Base-by-base conservation (phyloP, 2,797 vertebrate genomes). In the Dermochelys coriacea region DNA sequence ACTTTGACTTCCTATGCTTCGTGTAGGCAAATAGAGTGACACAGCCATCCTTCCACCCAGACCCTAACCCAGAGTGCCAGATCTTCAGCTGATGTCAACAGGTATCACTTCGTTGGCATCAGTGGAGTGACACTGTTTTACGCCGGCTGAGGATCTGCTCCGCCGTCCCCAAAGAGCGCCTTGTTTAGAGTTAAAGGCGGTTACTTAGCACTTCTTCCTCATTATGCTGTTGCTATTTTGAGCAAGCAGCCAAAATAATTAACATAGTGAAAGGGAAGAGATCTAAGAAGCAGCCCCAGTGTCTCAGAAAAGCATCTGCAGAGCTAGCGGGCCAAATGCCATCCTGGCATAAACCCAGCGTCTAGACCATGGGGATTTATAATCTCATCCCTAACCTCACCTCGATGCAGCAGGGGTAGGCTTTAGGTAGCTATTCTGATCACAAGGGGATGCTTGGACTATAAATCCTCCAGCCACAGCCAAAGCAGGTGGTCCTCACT, bases 1-100 rank as follows among this genome's bases (percentile, higher is more conserved):
- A 90, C 95, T 94, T 80, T 41, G 54, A 95, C 91, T 98, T 98
- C 98, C 96, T 94, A 96, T 78, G 80, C 93, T 97, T 97, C 94
- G 95, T 89, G 37, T 31, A 93, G 83, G 5, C 88, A 87, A 94
- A 93, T 84, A 93, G 95, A 86, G 80, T 91, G 93, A 90, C 86
- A 61, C 82, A 80, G 49, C 80, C 91, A 94, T 4, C 15, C 75
- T 85, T 55, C 9, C 57, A 29, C 0, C 12, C 25, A 25, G 61
- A 74, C 59, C 61, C 57, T 71, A 41, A 87, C 18, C 2, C 77
- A 47, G 50, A 29, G 31, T 54, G 41, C 7, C 21, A 3, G 0
- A 21, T 3, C 6, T 55, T 79, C 71, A 81, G 52, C 71, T 0
- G 0, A 4, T 8, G 74, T 11, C 59, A 68, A 37, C 8, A n/a